These are phyloP conservation scores for Caenorhabditis remanei DNA, from an alignment of 1,140 invertebrate genomes.

Conservation along the genomic window DNA sequence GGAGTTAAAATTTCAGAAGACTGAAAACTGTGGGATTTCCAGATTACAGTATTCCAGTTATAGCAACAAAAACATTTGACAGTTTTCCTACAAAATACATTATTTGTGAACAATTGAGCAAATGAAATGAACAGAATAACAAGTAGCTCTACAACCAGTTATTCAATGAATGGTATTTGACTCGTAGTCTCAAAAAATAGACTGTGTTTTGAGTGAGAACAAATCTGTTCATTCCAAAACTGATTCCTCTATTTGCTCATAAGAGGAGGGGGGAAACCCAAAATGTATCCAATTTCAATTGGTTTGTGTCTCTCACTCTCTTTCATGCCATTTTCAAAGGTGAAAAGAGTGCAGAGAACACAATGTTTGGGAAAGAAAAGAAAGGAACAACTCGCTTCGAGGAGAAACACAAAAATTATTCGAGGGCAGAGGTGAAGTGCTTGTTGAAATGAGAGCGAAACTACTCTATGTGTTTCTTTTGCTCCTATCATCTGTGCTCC, in stretches of 20 bases:
- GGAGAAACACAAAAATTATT: background rate
- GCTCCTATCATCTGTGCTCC: conserved; percentile 15
- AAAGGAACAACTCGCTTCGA: background rate
- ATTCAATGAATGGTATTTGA: background rate
- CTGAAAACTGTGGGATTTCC: no score
- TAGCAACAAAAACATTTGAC: no score
- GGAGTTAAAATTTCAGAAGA: no score
- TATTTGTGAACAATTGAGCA: background rate
- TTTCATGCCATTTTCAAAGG: background rate
- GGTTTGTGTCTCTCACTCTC: background rate
- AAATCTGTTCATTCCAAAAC: background rate
- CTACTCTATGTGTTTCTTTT: background rate
- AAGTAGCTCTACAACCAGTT: background rate
- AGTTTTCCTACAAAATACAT: no score
- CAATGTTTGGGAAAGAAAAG: background rate
- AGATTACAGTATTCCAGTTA: no score
- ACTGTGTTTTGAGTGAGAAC: conserved; percentile 24
- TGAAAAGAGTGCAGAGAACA: conserved; percentile 16
- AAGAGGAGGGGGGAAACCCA: background rate
- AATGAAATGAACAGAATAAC: conserved; percentile 9
- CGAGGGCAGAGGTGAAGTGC: conserved; percentile 49
- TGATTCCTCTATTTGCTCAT: conserved; percentile 1
- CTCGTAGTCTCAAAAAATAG: background rate
- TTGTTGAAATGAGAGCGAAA: conserved; percentile 38
- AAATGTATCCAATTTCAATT: conserved; percentile 24